phyloP scores from a whole-genome alignment of 2,888 invertebrate species.

The Harpalus rubripes region DNA sequence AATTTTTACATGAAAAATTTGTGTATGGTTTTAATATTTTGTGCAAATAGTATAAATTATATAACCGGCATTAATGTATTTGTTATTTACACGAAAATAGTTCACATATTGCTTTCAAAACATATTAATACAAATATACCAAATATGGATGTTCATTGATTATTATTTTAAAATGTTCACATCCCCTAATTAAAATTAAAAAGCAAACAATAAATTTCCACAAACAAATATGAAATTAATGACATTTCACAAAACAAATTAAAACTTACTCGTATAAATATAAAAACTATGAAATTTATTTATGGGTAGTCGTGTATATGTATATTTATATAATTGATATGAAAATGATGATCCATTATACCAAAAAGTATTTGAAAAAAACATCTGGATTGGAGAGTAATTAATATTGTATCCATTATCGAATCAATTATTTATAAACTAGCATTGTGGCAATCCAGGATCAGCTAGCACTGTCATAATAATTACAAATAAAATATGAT shows the following conservation, averaged over 20 bases:
- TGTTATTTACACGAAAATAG: not conserved
- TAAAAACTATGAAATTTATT: not conserved
- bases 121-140: not conserved
- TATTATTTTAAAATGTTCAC: not conserved
- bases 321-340: constrained; percentile 28
- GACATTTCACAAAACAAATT: constrained; percentile 30
- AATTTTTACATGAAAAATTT: no score
- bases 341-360: constrained; percentile 35
- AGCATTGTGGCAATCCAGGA: constrained; percentile 21
- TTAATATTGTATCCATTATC: constrained; percentile 52
- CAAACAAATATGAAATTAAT: constrained; percentile 20
- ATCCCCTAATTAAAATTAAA: constrained; percentile 5
- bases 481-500: constrained; percentile 56
- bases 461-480: constrained; percentile 35
- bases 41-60: not conserved
- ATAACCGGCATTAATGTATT: not conserved
- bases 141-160: not conserved
- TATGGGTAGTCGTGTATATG: not conserved
- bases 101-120: constrained; percentile 3
- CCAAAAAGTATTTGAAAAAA: constrained; percentile 44
- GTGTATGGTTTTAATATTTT: not conserved
- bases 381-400: constrained; percentile 24
- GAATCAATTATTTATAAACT: constrained; percentile 51
- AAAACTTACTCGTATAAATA: constrained; percentile 19
- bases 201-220: constrained; percentile 21